Evolutionary conservation across 2,113 vertebrate species (phyloP), one percentile per base, ranked within the genome.

Genomic region (Antechinus stuartii): DNA sequence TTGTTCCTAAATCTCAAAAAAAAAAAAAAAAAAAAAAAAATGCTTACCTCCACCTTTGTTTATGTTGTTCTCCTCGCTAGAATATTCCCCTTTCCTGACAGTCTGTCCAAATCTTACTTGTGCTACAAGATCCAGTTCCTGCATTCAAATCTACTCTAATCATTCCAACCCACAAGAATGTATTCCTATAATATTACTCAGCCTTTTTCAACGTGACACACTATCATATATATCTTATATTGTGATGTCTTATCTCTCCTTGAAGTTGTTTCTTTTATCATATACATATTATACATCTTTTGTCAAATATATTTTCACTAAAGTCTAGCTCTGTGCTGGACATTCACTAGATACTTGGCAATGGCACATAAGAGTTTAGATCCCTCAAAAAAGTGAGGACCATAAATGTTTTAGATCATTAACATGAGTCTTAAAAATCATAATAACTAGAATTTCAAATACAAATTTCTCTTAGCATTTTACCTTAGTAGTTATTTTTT

Each of bases 291-390:
- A 92, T 57, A 54, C 0, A 93, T 27, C 53, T 42, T 91, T 68
- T 54, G 19, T 26, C 92, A 93, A 84, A 30, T 90, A 54, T 84
- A 46, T 94, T 30, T 91, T 94, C 92, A 89, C 50, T 25, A 95
- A n/a, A 55, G 89, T 0, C 46, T 24, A 30, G 0, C 8, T 91
- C 19, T 91, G 68, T 54, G 3, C 10, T 93, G 96, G 94, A 0
- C 19, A 94, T 92, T 89, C 92, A 55, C 14, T 96, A 25, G 89
- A 95, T 93, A 93, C 68, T 50, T 96, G 68, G 42, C 68, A 95
- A 92, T 46, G 12, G 89, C 93, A 90, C 16, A 57, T 93, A 92
- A 56, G 90, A 35, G 94, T 50, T 89, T 94, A 93, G 61, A 84
- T 47, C 53, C 92, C 90, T 92, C 54, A 92, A 57, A 96, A 94